Conservation (phyloP, 1,140 invertebrate species). For the Brachionus sp. region DNA sequence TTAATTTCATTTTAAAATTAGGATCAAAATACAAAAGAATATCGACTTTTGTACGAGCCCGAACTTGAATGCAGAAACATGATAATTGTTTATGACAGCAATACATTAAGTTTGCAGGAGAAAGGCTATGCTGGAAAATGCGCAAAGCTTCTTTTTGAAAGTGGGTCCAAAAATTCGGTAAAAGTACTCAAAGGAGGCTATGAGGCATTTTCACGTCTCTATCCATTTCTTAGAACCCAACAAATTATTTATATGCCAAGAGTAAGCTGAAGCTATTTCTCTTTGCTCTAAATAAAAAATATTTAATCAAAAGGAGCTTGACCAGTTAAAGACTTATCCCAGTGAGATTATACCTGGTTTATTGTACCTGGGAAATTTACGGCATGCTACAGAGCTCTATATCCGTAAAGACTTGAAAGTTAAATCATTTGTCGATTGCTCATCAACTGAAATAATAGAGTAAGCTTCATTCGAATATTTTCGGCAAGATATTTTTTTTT, state of each 20-base stretch:
- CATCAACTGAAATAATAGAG: conserved; percentile 53
- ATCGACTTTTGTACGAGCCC: conserved; percentile 56
- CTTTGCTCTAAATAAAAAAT: background rate
- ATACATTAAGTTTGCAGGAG: conserved; percentile 50
- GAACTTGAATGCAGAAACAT: conserved; percentile 58
- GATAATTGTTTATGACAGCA: conserved; percentile 58
- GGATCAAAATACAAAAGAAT: conserved; percentile 53
- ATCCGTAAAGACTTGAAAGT: conserved; percentile 59
- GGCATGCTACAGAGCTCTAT: conserved; percentile 54
- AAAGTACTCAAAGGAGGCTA: conserved; percentile 58
- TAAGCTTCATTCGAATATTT: conserved; percentile 48
- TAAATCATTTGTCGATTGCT: conserved; percentile 56
- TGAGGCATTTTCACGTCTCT: conserved; percentile 58
- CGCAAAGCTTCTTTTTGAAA: conserved; percentile 53
- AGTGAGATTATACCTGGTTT: conserved; percentile 56
- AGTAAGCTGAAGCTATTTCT: background rate
- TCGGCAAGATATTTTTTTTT: background rate
- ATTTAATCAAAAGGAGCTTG: conserved; percentile 52
- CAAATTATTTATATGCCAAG: conserved; percentile 58
- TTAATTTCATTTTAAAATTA: background rate
- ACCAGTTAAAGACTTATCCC: conserved; percentile 56
- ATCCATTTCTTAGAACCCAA: conserved; percentile 60
- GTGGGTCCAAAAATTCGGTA: conserved; percentile 55
- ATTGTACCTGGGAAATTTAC: conserved; percentile 57
- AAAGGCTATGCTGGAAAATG: conserved; percentile 50